Percentiles rank a stretch among this genome's conserved stretches.
Evolutionary conservation across 2,113 vertebrate genomes (phyloP).

Genomic region (Hydropotes inermis): DNA sequence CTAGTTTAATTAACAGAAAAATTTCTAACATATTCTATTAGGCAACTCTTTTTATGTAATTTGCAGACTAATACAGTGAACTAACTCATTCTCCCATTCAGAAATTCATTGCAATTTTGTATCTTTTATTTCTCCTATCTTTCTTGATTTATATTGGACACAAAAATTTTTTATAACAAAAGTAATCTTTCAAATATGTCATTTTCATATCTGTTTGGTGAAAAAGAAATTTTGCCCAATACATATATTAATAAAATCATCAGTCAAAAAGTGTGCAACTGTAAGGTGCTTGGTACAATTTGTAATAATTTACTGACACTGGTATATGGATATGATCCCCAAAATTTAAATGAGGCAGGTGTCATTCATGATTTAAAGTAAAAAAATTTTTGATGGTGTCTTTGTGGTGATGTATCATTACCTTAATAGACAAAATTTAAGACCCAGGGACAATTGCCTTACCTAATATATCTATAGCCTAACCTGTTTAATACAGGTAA

Average conservation of each 20-base stretch:
- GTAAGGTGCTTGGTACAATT: background rate
- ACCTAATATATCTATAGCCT: background rate
- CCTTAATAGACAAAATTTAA: background rate
- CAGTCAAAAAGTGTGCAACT: background rate
- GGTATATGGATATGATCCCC: background rate
- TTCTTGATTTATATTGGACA: background rate
- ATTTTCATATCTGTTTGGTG: background rate
- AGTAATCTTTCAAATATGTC: background rate
- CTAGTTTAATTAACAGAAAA: background rate
- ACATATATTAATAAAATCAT: background rate
- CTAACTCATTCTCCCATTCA: background rate
- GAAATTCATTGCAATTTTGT: background rate
- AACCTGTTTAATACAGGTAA: background rate
- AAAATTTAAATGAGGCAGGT: background rate
- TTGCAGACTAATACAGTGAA: background rate
- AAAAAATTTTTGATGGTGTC: background rate
- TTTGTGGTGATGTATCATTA: background rate
- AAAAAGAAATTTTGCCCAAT: background rate
- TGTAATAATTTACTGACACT: background rate
- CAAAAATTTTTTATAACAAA: background rate
- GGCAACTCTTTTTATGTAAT: background rate
- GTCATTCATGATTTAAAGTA: background rate
- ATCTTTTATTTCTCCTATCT: background rate
- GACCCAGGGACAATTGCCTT: background rate
- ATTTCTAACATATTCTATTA: background rate